Percentiles rank a stretch among this genome's conserved stretches.
These are phyloP conservation scores for Pseudomyrmex concolor DNA, from an alignment of 1,140 invertebrate genomes.

Conservation along the genomic window DNA sequence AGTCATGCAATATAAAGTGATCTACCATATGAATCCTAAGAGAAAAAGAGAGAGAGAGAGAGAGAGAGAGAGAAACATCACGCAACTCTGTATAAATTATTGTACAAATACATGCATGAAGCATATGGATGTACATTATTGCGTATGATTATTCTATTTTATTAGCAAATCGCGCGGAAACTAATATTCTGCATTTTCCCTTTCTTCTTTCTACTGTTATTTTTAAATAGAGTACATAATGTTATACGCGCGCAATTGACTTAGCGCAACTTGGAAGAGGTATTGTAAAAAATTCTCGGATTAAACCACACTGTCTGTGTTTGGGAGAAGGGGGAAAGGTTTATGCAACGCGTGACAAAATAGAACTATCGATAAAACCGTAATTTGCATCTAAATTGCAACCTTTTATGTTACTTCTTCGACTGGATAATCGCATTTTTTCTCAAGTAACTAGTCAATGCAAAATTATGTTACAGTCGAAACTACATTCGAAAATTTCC, in stretches of 20 bases:
- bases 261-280: constrained; percentile 1
- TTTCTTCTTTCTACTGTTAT: not conserved
- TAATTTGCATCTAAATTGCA: constrained; percentile 74
- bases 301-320: constrained; percentile 10
- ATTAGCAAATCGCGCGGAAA: constrained; percentile 29
- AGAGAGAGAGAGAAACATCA: not conserved
- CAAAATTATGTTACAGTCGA: not conserved
- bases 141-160: constrained; percentile 25
- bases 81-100: constrained; percentile 33
- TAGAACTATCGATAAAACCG: constrained; percentile 66
- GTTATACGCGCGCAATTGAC: not conserved
- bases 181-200: not conserved
- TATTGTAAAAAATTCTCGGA: constrained; percentile 39
- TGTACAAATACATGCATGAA: constrained; percentile 15
- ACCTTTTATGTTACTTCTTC: constrained; percentile 49
- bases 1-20: constrained; percentile 8
- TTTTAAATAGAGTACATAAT: not conserved
- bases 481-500: constrained; percentile 20
- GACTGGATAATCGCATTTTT: constrained; percentile 45
- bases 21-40: not conserved
- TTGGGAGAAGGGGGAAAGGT: not conserved
- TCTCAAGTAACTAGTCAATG: constrained; percentile 19
- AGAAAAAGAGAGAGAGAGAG: too few species aligned
- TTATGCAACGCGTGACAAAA: constrained; percentile 19
- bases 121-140: constrained; percentile 1